Percentiles rank a stretch among this genome's conserved stretches.
Evolutionary conservation across 2,888 invertebrate genomes (phyloP).

Genomic region (Blastobasis adustella): DNA sequence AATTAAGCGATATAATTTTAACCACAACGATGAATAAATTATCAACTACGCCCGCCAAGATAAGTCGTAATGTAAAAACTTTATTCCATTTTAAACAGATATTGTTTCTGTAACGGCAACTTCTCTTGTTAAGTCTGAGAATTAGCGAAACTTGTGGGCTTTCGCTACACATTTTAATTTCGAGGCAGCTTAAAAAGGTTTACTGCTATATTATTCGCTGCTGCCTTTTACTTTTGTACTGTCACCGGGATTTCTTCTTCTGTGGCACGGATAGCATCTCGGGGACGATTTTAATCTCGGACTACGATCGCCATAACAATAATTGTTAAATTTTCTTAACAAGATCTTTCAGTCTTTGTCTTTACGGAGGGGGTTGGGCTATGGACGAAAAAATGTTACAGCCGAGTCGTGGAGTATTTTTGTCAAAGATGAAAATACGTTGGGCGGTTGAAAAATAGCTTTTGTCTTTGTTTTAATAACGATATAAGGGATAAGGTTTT

Average conservation of each 20-base stretch:
- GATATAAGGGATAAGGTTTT: too few relatives aligned
- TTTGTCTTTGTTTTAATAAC: too few relatives aligned
- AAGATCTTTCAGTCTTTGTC: conserved; percentile 20
- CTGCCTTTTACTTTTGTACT: background rate
- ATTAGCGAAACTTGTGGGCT: conserved; percentile 25
- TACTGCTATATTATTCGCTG: background rate
- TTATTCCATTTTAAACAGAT: conserved; percentile 29
- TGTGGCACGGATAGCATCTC: conserved; percentile 7
- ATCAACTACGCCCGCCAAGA: conserved; percentile 25
- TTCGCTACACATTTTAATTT: conserved; percentile 5
- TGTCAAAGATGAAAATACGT: too few relatives aligned
- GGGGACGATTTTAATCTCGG: conserved; percentile 24
- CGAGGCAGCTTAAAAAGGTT: conserved; percentile 2
- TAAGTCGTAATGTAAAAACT: conserved; percentile 34
- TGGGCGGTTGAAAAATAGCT: too few relatives aligned
- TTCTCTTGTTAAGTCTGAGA: conserved; percentile 26
- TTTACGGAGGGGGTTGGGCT: conserved; percentile 2
- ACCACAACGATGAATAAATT: conserved; percentile 33
- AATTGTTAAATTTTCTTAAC: conserved; percentile 28
- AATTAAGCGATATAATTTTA: conserved; percentile 15
- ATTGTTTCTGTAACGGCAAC: conserved; percentile 29
- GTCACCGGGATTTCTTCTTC: background rate
- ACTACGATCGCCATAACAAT: conserved; percentile 22
- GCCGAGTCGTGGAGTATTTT: background rate
- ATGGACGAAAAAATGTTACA: conserved; percentile 3